Conservation (phyloP, 2,888 invertebrate species). For the Acanthococcus lagerstroemiae region DNA sequence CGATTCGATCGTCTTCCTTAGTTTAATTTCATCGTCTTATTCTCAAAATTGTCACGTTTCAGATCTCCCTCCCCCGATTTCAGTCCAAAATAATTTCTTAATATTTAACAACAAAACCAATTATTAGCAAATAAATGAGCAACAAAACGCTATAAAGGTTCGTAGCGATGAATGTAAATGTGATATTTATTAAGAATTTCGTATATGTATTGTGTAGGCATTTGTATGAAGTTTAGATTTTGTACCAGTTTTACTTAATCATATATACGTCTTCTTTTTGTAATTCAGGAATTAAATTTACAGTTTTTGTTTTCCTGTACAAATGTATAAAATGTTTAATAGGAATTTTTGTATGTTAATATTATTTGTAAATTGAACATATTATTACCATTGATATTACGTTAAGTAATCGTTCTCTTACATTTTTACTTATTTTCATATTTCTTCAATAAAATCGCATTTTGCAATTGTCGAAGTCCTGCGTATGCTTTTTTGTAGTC, state of each 20-base stretch:
- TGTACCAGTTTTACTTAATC: conserved; percentile 26
- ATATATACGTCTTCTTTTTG: no score
- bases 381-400: conserved; percentile 28
- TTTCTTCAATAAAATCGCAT: conserved; percentile 27
- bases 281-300: no score
- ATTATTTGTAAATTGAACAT: conserved; percentile 1
- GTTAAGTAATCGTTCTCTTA: conserved; percentile 26
- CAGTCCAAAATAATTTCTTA: background rate
- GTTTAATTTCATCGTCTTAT: background rate
- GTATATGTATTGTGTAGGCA: conserved; percentile 13
- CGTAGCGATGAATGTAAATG: conserved; percentile 22
- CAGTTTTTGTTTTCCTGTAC: no score
- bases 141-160: no score
- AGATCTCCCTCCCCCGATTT: background rate
- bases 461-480: conserved; percentile 5
- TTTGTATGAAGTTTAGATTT: conserved; percentile 19
- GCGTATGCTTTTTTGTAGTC: background rate
- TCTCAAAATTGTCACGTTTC: background rate
- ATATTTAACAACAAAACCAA: no score
- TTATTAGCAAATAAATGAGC: no score
- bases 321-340: conserved; percentile 14
- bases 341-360: background rate
- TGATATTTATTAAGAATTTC: conserved; percentile 27
- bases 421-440: conserved; percentile 30
- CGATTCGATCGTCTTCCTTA: background rate